A percentile compares a stretch with the other conserved stretches of the same genome.
Evolutionary conservation across 2,888 invertebrate species (phyloP).

Genomic region (Archaeoteleia sp.): DNA sequence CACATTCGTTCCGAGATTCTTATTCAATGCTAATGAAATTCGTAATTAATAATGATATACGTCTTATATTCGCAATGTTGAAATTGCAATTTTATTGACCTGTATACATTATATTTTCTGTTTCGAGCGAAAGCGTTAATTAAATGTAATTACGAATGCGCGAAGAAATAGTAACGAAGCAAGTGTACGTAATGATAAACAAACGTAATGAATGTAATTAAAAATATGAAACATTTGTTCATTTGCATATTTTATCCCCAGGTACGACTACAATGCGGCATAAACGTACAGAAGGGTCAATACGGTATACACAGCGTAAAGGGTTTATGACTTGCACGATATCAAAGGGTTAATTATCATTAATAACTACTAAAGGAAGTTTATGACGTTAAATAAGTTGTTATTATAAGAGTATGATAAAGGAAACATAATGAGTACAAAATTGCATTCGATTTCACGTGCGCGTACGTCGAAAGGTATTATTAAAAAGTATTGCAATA

Average conservation of each 20-base stretch:
- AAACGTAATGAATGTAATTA: conserved; percentile 13
- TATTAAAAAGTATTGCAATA: conserved; percentile 4
- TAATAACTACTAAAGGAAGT: conserved; percentile 2
- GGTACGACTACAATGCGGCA: not conserved
- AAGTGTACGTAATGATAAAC: conserved; percentile 7
- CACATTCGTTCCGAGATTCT: too few species aligned
- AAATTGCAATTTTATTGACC: too few species aligned
- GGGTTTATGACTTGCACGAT: not conserved
- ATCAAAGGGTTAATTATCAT: not conserved
- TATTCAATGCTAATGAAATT: too few species aligned
- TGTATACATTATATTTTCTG: too few species aligned
- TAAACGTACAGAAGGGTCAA: conserved; percentile 6
- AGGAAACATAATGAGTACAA: conserved; percentile 19
- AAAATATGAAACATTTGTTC: conserved; percentile 11
- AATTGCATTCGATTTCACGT: conserved; percentile 12
- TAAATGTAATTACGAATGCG: too few species aligned
- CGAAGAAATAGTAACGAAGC: too few species aligned
- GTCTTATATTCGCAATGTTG: too few species aligned
- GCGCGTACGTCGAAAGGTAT: not conserved
- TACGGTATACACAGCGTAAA: conserved; percentile 2
- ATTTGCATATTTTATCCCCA: conserved; percentile 13
- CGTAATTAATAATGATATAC: too few species aligned
- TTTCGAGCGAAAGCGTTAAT: too few species aligned
- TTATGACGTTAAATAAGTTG: conserved; percentile 26
- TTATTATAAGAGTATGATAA: conserved; percentile 22